Evolutionary conservation across 2,797 vertebrate species (phyloP), one percentile per base, ranked within the genome.

Genomic region (Callimico goeldii): DNA sequence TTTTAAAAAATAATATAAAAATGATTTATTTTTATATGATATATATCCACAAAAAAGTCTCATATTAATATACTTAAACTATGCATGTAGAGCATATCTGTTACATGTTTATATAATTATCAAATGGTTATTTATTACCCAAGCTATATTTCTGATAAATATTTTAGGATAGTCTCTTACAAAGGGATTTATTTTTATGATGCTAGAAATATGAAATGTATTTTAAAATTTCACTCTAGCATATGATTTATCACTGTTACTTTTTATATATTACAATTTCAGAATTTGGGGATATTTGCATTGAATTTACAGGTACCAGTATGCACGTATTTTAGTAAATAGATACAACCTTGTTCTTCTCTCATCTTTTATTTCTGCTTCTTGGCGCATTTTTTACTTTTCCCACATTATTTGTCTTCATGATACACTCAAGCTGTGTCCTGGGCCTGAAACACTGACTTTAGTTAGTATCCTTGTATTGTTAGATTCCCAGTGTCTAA

Each of bases 121-220:
- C 90, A 90, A 43, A 76, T 87, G 36, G 2, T 88, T 95, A 87
- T 92, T 88, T 95, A 87, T 92, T 90, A 72, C 15, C 26, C 17
- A 94, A 92, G 61, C 41, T 97, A 0, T 97, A 55, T 91, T 93
- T 97, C 77, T 82, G 48, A 85, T 91, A 86, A 67, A 4, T 92
- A 22, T 83, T 86, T 77, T 73, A 36, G 80, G 43, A 4, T 90
- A 73, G 15, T 73, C 11, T 30, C 6, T 9, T 46, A 82, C 64
- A 64, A 13, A 67, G 19, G 24, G 50, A n/a, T 28, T 76, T 94
- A 43, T n/a, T 94, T 83, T 81, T 20, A 58, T 92, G 61, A 43
- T 79, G 52, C 19, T 92, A 70, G 20, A 92, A 96, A 87, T 92
- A 3, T 36, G 41, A 96, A 76, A 33, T 91, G 22, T 95, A 75